Evolutionary conservation across 2,113 vertebrate genomes (phyloP).

Genomic region (Oostethus manadensis): DNA sequence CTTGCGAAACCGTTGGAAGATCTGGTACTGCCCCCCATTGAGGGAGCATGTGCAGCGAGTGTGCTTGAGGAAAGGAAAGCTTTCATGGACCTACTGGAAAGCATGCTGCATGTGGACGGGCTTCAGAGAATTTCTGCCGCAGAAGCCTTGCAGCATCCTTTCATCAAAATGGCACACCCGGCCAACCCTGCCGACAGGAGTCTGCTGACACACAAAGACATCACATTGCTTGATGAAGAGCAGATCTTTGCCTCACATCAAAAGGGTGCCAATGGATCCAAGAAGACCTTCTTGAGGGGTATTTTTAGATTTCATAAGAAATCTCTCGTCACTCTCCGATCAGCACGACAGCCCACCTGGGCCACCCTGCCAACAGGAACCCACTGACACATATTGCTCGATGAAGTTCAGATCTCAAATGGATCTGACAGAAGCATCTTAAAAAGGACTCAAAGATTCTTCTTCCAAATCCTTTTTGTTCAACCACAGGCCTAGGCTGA

Average conservation of each 20-base stretch:
- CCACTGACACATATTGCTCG: no score
- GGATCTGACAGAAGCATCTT: no score
- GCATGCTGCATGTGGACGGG: slow-evolving; percentile 7
- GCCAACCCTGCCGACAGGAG: neutral
- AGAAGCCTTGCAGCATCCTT: slow-evolving; percentile 6
- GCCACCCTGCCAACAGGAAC: no score
- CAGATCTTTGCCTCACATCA: neutral
- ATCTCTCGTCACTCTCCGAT: no score
- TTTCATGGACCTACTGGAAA: slow-evolving; percentile 5
- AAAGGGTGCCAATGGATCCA: neutral
- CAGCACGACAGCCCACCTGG: no score
- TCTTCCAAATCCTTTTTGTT: no score
- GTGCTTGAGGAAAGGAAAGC: neutral
- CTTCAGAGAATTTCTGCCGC: slow-evolving; percentile 1
- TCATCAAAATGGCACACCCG: slow-evolving; percentile 1
- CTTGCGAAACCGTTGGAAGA: neutral
- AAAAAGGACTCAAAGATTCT: no score
- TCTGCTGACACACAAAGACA: neutral
- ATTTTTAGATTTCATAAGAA: no score
- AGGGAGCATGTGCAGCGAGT: neutral
- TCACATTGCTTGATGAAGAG: no score
- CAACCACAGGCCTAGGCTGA: no score
- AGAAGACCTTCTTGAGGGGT: neutral
- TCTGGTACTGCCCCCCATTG: neutral
- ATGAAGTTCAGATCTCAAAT: no score